Evolutionary conservation across 2,888 invertebrate genomes (phyloP).

Genomic region (Lagria hirta): DNA sequence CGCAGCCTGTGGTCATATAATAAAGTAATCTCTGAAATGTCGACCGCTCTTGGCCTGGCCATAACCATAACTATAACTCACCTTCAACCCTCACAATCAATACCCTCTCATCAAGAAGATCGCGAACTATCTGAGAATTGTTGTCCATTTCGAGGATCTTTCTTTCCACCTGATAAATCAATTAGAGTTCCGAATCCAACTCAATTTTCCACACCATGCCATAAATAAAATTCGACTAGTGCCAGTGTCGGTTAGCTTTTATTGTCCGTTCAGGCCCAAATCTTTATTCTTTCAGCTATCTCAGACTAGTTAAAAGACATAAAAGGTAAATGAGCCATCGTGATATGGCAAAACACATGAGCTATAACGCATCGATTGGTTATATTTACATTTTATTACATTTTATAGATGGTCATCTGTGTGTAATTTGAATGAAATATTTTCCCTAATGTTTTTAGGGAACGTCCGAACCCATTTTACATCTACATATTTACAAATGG

Average conservation of each 20-base stretch:
- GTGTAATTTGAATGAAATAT: constrained; percentile 49
- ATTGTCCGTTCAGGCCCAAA: constrained; percentile 43
- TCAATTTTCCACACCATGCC: constrained; percentile 38
- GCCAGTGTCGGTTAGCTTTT: constrained; percentile 41
- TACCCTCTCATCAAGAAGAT: constrained; percentile 41
- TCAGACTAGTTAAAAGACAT: constrained; percentile 44
- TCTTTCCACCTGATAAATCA: constrained; percentile 54
- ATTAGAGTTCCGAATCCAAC: constrained; percentile 38
- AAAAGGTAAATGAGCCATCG: constrained; percentile 53
- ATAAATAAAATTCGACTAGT: constrained; percentile 42
- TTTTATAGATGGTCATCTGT: constrained; percentile 50
- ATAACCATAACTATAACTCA: constrained; percentile 56
- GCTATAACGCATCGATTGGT: constrained; percentile 46
- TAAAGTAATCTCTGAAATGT: constrained; percentile 55
- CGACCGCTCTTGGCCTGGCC: constrained; percentile 48
- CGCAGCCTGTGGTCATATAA: constrained; percentile 50
- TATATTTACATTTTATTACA: constrained; percentile 52
- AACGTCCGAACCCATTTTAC: constrained; percentile 26
- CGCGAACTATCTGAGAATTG: constrained; percentile 44
- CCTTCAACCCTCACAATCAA: constrained; percentile 44
- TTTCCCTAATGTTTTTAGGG: constrained; percentile 37
- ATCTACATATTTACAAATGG: too few species aligned
- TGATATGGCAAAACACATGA: constrained; percentile 46
- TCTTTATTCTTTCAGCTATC: constrained; percentile 43
- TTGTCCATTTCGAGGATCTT: too few species aligned